Evolutionary conservation across 2,888 invertebrate genomes (phyloP), one percentile per base, ranked within the genome.

Genomic region (Acanthococcus lagerstroemiae): DNA sequence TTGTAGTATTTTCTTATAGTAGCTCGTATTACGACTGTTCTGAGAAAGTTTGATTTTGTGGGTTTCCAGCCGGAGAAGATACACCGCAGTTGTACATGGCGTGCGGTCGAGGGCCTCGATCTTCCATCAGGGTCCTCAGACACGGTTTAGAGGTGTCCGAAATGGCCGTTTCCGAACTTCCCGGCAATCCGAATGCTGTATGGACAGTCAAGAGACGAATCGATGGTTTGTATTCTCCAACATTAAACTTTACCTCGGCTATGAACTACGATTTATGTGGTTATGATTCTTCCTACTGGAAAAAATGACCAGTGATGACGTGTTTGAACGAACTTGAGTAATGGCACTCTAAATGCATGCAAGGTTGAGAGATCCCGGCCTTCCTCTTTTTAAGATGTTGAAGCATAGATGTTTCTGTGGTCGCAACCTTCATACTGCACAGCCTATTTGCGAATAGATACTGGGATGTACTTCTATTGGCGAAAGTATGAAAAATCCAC

Each of bases 161-260:
- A 79, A 99, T 99, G 99, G 99, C 99, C 67, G 96, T 99, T 2
- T 96, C 96, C 24, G 99, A 99, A 78, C 80, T 99, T 71, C 99
- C 99, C n/a, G 97, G 97, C 74, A 97, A 95, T 75, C 99, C 99
- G 2, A 99, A 96, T 80, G 97, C 97, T 73, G 99, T 99, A 1
- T 99, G 99, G 99, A 99, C 99, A 27, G 99, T 99, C 21, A 92
- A 95, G 75, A 84, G 90, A 73, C 86, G 94, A 76, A 85, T 90
- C 75, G 97, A 99, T 81, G 99, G 96, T 96, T 79, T 88, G 87
- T 81, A 71, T 55, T 66, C 12, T 19, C 12, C n/a, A 30, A 27
- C 22, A 4, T 25, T 27, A n/a, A n/a, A n/a, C n/a, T n/a, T n/a
- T n/a, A n/a, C n/a, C n/a, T n/a, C n/a, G n/a, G n/a, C n/a, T n/a